Evolutionary conservation across 1,140 invertebrate genomes (phyloP), one percentile per base, ranked within the genome.

Genomic region (Bombus waltoni): DNA sequence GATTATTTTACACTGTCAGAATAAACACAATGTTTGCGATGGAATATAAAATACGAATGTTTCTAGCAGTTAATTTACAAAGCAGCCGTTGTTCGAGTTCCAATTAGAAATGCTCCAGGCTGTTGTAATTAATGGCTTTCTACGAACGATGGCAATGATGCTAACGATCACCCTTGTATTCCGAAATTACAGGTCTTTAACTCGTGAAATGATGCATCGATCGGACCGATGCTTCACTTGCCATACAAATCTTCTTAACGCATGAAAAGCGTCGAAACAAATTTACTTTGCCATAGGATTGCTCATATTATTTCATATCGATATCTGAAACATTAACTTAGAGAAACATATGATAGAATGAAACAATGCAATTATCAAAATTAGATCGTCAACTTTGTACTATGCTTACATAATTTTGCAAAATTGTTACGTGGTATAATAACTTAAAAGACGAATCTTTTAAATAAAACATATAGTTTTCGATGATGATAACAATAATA

Each of bases 121-220:
- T 38, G 18, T 68, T 38, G 2, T 22, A n/a, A 82, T 75, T 75
- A 75, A 73, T 74, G 28, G 18, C 4, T 32, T 25, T 74, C 53
- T 32, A 35, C n/a, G 38, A 73, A 80, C 35, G 9, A 71, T 44
- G 1, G 8, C 59, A 44, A 75, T 75, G 18, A 62, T 40, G 15
- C 8, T 59, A 81, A 72, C 15, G 79, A 38, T 74, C 42, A 73
- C 4, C 57, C 22, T n/a, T 28, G 15, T 18, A 38, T 44, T 47
- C 42, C 8, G 22, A 65, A 82, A 75, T 82, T 74, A 81, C 44
- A 72, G n/a, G n/a, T 44, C 53, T 59, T 65, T 82, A 47, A 59
- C 11, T 74, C 38, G 40, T 9, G 59, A 57, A 62, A 73, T 42
- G 38, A 62, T 74, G 22, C 5, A 70, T 68, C 35, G 38, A 32